Evolutionary conservation across 2,888 invertebrate genomes (phyloP), one percentile per base, ranked within the genome.

Genomic region (Petrolisthes cinctipes): DNA sequence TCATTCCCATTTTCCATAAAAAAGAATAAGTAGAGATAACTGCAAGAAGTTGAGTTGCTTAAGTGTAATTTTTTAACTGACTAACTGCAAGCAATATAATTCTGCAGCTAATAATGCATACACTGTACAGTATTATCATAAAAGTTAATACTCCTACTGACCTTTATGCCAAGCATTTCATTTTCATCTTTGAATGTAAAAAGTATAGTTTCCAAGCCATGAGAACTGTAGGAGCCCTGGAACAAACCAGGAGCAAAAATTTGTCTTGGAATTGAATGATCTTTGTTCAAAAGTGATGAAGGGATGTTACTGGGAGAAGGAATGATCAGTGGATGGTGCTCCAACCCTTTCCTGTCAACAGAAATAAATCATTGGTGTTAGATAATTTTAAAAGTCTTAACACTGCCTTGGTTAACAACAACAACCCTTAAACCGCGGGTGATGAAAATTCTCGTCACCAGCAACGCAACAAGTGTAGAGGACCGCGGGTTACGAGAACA

Each of bases 111-210:
- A 37, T 37, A 37, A 37, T 37, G 37, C 37, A 37, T 37, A 37
- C 37, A 37, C 37, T 37, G 37, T 37, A 37, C 37, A 37, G 37
- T 37, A 37, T 37, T 37, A 37, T 37, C 37, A 37, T 37, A 37
- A 37, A 37, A 37, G 37, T 37, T 37, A 37, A 37, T 37, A 37
- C 37, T 37, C 37, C 37, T 37, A 61, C 61, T 86, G 61, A 86
- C 83, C 83, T 86, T 86, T 37, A 57, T 4, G 37, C 86, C 86
- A 86, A 76, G 81, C 23, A 86, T 82, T 76, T 86, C 86, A 83
- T 86, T 68, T 78, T 86, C 86, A 83, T 86, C 86, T 76, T 86
- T 86, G 37, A 78, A 86, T 83, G 37, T 82, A n/a, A 86, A 86
- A n/a, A 86, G 78, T 20, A 86, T 68, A 0, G 83, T 5, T 51